Evolutionary conservation across 2,888 invertebrate species (phyloP), one percentile per base, ranked within the genome.

Genomic region (Teleogryllus oceanicus): DNA sequence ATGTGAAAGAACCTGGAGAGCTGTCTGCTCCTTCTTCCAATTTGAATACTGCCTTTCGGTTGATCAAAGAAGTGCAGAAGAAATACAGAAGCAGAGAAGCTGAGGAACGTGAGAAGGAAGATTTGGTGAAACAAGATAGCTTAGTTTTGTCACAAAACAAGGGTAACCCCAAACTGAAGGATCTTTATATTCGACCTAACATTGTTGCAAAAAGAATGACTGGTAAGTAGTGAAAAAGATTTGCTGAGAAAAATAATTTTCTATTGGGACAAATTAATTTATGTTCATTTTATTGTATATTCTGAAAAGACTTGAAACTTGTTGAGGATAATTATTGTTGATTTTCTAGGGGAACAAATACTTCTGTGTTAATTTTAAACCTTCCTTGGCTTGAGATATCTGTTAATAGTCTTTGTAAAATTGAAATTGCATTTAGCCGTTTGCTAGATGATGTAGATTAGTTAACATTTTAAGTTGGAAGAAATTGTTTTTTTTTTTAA

Each of bases 1-100:
- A 99, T 88, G 94, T 95, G 75, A 99, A 99, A 88, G 98, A 98
- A 86, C 98, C 98, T 0, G 99, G 99, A 49, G 97, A 97, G 88
- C 90, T 95, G 82, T 93, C 94, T 3, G 95, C 99, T 0, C 97
- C 99, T 0, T 98, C 98, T 0, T 92, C 96, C 18, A 99, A 99
- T 87, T 89, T 99, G 77, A 98, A 96, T 87, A 98, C 96, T 13
- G 98, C 98, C 50, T 98, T 98, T 88, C 92, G 99, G 83, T 90
- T 99, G 80, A 99, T 99, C 85, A 99, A 99, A 88, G 99, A 99
- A 89, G 96, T 98, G 50, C 99, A 99, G 89, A 98, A 99, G 88
- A 96, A 96, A 85, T 99, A 96, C 88, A 98, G 97, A 88, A 98
- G 97, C 0, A 91, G 99, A 83, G 99, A 99, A 88, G 98, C 98